These are phyloP conservation scores for Embiotoca jacksoni DNA, from an alignment of 2,113 vertebrate genomes.

Conservation along the genomic window DNA sequence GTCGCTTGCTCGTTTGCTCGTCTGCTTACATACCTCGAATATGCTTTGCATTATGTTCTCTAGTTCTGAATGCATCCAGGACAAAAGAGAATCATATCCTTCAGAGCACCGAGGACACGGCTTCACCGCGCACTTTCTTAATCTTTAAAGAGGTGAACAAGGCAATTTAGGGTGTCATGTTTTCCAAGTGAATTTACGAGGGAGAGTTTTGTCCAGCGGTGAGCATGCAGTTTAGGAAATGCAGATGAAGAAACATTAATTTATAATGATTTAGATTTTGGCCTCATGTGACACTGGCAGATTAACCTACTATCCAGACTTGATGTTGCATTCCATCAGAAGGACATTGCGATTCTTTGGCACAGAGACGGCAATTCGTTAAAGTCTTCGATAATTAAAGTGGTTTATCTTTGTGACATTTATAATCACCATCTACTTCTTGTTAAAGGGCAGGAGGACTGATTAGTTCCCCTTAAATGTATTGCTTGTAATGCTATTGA, in stretches of 20 bases:
- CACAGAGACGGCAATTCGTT: constrained; percentile 43
- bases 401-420: constrained; percentile 68
- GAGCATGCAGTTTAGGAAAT: constrained; percentile 16
- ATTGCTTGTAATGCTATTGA: constrained; percentile 22
- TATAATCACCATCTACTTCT: constrained; percentile 58
- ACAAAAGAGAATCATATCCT: too few species aligned
- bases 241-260: constrained; percentile 28
- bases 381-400: constrained; percentile 58
- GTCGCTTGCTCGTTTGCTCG: too few species aligned
- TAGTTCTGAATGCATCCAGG: too few species aligned
- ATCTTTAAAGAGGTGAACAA: neutral
- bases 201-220: neutral
- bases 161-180: neutral
- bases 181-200: neutral
- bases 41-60: too few species aligned
- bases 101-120: too few species aligned
- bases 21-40: too few species aligned
- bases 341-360: constrained; percentile 25
- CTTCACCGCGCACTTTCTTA: neutral
- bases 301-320: constrained; percentile 37
- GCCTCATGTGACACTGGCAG: constrained; percentile 36
- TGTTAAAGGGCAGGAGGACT: constrained; percentile 60
- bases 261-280: constrained; percentile 44
- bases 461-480: constrained; percentile 55
- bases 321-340: constrained; percentile 25